Evolutionary conservation across 2,888 invertebrate genomes (phyloP).

Genomic region (Parnassius apollo): DNA sequence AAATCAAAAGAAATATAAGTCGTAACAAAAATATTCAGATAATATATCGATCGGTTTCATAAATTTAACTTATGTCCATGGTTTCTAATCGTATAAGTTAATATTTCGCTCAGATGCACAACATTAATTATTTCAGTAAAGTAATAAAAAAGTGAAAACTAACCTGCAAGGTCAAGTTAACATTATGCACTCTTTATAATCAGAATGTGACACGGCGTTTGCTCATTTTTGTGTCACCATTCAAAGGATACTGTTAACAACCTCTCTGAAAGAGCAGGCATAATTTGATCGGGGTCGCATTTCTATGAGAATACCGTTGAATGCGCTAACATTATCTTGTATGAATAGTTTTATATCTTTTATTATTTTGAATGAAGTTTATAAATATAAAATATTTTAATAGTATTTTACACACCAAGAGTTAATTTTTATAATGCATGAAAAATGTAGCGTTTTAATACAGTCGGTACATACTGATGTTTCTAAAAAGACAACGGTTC

Average conservation of each 20-base stretch:
- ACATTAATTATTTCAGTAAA: no score
- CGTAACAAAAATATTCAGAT: no score
- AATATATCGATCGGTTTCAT: no score
- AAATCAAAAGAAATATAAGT: no score
- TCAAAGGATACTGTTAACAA: conserved; percentile 80
- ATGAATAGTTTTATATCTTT: conserved; percentile 31
- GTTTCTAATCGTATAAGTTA: no score
- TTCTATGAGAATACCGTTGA: conserved; percentile 72
- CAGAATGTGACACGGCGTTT: conserved; percentile 71
- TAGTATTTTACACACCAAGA: background rate
- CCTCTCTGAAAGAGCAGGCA: conserved; percentile 75
- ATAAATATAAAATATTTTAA: conserved; percentile 18
- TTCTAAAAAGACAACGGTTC: no score
- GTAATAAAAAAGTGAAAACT: conserved; percentile 59
- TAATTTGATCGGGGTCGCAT: conserved; percentile 78
- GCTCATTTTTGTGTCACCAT: conserved; percentile 76
- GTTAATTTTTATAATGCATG: background rate
- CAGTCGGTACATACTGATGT: no score
- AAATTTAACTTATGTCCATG: no score
- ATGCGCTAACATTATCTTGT: conserved; percentile 47
- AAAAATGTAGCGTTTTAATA: background rate
- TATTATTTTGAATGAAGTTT: conserved; percentile 22
- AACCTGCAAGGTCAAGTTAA: conserved; percentile 72
- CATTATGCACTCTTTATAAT: conserved; percentile 68
- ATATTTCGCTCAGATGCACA: no score